phyloP scores from a whole-genome alignment of 2,113 vertebrate species.

The Archilochus colubris region DNA sequence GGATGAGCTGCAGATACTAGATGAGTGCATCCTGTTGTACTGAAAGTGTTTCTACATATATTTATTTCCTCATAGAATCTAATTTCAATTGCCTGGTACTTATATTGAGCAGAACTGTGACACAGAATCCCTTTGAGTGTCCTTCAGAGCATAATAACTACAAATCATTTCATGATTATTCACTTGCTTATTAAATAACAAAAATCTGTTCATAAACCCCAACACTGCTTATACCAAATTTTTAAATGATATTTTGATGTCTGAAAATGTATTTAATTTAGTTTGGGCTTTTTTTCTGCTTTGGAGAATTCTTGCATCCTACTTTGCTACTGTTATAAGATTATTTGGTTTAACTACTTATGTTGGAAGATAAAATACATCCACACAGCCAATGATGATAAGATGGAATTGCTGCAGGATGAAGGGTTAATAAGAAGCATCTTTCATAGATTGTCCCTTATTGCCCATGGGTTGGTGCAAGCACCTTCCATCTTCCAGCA shows the following conservation, averaged over 20 bases:
- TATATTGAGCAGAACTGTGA: background rate
- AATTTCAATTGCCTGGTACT: background rate
- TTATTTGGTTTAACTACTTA: background rate
- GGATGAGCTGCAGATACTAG: background rate
- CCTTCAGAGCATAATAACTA: background rate
- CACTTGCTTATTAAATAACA: conserved; percentile 2
- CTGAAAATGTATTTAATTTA: background rate
- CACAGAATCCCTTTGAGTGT: background rate
- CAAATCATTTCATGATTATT: background rate
- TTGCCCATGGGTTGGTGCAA: background rate
- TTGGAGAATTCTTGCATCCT: background rate
- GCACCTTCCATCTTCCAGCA: background rate
- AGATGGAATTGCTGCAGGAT: background rate
- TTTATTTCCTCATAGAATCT: background rate
- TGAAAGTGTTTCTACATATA: background rate
- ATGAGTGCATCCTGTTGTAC: background rate
- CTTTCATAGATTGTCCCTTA: background rate
- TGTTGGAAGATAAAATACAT: background rate
- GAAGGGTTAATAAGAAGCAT: background rate
- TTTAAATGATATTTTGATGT: background rate
- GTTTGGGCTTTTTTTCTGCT: background rate
- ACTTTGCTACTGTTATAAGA: background rate
- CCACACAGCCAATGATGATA: background rate
- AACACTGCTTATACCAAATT: background rate
- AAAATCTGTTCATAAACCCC: background rate